Evolutionary conservation across 2,113 vertebrate species (phyloP), one percentile per base, ranked within the genome.

Genomic region (Carassius carassius): DNA sequence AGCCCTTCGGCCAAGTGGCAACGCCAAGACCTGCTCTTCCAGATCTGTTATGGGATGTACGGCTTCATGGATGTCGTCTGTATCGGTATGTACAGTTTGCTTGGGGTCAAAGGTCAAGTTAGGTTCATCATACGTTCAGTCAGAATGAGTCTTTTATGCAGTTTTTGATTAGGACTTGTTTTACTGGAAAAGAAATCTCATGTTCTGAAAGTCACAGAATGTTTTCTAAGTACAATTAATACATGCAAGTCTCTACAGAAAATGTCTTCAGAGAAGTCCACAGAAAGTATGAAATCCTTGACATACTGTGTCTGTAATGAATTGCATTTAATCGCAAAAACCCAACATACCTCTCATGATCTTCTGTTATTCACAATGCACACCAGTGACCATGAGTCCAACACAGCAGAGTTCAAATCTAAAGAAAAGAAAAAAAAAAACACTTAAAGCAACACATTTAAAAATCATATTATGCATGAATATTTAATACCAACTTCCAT

Each of bases 21-120:
- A 91, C 96, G 98, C 63, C 98, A 99, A 92, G 98, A 99, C 93
- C 96, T 99, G 91, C 98, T 99, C 88, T 99, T 99, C 94, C 98
- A 99, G 97, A 99, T 99, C 95, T 99, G 98, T 94, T 99, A 99
- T 11, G 97, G 97, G 92, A 99, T 99, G 98, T 99, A 99, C 0
- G 98, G 98, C 94, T 99, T 99, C 94, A 99, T 99, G 98, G 98
- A 99, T 81, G 95, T 99, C 90, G 97, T 99, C 92, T 99, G 98
- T 94, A 97, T 99, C 89, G 98, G 98, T 99, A 93, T 94, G 95
- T 73, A 17, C 9, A 1, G 11, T 3, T 4, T n/a, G 2, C 8
- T 49, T 19, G 47, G 32, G 41, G 19, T 84, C 41, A 60, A 41
- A 75, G 44, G n/a, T 49, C 49, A 54, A 41, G 14, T 76, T 49